Base-by-base conservation (phyloP, 2,113 vertebrate species). In the Tupaia chinensis region DNA sequence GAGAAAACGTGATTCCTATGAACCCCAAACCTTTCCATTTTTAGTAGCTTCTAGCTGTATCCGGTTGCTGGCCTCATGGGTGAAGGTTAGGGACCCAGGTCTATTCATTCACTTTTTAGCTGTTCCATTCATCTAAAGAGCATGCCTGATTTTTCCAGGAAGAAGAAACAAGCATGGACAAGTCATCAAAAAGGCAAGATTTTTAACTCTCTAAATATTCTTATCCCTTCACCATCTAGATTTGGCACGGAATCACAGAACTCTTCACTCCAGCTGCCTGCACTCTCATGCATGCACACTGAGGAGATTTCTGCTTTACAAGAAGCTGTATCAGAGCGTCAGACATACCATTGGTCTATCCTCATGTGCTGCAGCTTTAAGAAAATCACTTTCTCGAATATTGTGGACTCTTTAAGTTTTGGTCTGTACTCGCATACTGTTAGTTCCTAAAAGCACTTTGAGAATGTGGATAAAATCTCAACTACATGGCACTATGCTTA, bases 191-290 rank as follows among this genome's bases (percentile, higher is more conserved):
- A 89, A 93, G 66, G 25, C 68, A 90, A 85, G 32, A 44, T 22
- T 70, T 82, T 87, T 93, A 92, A 58, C 73, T 92, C 96, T 95
- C 68, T 92, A 89, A 95, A 85, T 79, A 68, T 32, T 10, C 58
- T 90, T 97, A 94, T 92, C 85, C 69, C 74, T 66, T 92, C 32
- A 12, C 9, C 32, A 95, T 96, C 82, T 74, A 76, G 78, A 68
- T 66, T 82, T 94, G 93, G 84, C 85, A 69, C 1, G 2, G 25
- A 96, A 92, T 73, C 80, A 56, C 54, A 73, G 72, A 58, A 58
- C 53, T 74, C 16, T 9, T n/a, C 16, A 27, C 27, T 68, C 27
- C 81, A 92, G 90, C 81, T 85, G 78, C 69, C 69, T 96, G 91
- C 27, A 5, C 44, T 72, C 13, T 74, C 60, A 82, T 29, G 29